Base-by-base conservation (phyloP, 2,797 vertebrate genomes). In the Oreochromis mossambicus region DNA sequence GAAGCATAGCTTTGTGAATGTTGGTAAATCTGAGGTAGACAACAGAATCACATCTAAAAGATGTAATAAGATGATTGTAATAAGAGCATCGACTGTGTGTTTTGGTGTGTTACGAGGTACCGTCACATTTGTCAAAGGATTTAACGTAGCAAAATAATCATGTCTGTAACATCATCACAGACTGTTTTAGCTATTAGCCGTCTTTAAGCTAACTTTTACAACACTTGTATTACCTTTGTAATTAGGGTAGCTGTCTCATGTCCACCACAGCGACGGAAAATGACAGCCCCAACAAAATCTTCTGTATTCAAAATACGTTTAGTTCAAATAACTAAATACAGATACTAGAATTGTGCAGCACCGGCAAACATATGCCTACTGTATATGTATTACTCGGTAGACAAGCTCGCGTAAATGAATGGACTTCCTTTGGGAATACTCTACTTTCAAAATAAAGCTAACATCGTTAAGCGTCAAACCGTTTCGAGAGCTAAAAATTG, bases 361-460 rank as follows among this genome's bases (percentile, higher is more conserved):
- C 43, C 41, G 24, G 41, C 24, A 75, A 32, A 75, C 10, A 32
- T 29, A 32, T 50, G 26, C 15, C 43, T n/a, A 26, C 24, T 26
- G 24, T 26, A 75, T 7, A 13, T 29, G 46, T 29, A 32, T 5
- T 4, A 75, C 3, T 48, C 14, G 6, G 38, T 11, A 26, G 15
- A 82, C 55, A 88, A 81, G 77, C 7, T 76, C 13, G 21, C 38
- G 14, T 4, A 46, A 32, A 12, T 8, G 6, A 36, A 38, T 4
- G 2, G 2, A 82, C 17, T 82, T 88, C 55, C 51, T 76, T 6
- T 80, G 8, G 8, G 7, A 46, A 41, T 2, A 5, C 3, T 10
- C 1, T 29, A 5, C 19, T 83, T 93, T 92, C 90, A 94, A 58
- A 92, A 87, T 90, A 93, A 82, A 83, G 26, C 52, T 8, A 43